Evolutionary conservation across 1,140 invertebrate species (phyloP).

Genomic region (Phthorimaea operculella): DNA sequence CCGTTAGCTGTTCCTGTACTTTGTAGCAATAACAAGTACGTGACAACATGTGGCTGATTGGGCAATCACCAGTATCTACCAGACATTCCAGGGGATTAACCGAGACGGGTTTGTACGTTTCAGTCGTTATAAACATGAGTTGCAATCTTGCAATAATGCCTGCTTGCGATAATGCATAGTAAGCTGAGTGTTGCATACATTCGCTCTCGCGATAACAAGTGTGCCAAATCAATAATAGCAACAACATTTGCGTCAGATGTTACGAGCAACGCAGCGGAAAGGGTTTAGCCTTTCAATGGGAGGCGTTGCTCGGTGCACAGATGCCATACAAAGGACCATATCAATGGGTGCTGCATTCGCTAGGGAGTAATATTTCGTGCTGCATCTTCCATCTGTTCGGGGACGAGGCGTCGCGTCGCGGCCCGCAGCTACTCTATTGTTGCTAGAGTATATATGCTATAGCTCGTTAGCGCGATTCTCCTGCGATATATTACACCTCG

Average conservation of each 20-base stretch:
- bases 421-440: slow-evolving; percentile 8
- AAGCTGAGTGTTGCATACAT: background rate
- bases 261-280: slow-evolving; percentile 15
- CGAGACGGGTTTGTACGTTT: too few relatives aligned
- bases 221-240: slow-evolving; percentile 1
- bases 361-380: slow-evolving; percentile 3
- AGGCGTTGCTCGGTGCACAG: slow-evolving; percentile 33
- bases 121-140: too few relatives aligned
- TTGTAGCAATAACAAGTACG: too few relatives aligned
- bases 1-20: too few relatives aligned
- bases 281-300: slow-evolving; percentile 33
- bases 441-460: too few relatives aligned
- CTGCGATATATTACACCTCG: slow-evolving; percentile 34
- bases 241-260: slow-evolving; percentile 4
- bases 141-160: too few relatives aligned
- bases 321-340: slow-evolving; percentile 28
- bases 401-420: slow-evolving; percentile 4
- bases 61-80: too few relatives aligned
- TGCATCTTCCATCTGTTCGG: slow-evolving; percentile 10
- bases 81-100: too few relatives aligned
- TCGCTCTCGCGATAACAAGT: background rate
- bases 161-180: background rate
- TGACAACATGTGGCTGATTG: too few relatives aligned
- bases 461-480: slow-evolving; percentile 31
- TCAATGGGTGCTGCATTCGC: background rate